Percentiles rank a stretch among this genome's conserved stretches.
phyloP scores from a whole-genome alignment of 1,140 invertebrate species.

The Chironomus tepperi region DNA sequence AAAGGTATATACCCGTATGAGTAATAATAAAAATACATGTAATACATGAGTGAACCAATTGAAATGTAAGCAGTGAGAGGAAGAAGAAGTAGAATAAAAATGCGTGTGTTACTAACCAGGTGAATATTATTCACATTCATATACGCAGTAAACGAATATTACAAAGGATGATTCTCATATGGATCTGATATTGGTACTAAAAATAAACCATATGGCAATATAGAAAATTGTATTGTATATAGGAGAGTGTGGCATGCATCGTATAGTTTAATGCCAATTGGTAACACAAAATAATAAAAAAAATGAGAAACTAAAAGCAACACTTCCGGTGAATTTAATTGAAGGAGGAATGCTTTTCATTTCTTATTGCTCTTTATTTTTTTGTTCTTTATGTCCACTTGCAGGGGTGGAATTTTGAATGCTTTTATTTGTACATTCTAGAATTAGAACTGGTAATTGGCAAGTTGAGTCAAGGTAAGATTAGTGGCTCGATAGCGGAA shows the following conservation, averaged over 20 bases:
- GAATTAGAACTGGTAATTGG: no score
- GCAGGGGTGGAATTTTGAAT: no score
- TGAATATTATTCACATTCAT: constrained; percentile 7
- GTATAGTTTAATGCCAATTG: background rate
- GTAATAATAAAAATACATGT: background rate
- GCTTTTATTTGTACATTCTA: no score
- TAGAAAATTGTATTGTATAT: background rate
- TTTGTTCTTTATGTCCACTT: no score
- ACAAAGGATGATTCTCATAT: constrained; percentile 1
- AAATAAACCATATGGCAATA: constrained; percentile 7
- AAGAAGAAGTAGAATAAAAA: background rate
- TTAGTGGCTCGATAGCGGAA: no score
- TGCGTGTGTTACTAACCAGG: constrained; percentile 11
- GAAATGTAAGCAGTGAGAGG: background rate
- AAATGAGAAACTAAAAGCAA: background rate
- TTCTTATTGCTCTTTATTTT: background rate
- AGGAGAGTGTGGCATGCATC: background rate
- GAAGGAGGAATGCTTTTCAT: background rate
- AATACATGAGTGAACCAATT: background rate
- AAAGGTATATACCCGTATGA: no score
- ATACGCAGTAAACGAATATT: background rate
- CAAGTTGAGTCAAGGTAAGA: no score
- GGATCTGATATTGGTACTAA: background rate
- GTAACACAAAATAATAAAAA: background rate
- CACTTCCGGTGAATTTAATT: background rate